Evolutionary conservation across 2,113 vertebrate species (phyloP).

Genomic region (Sebastes fasciatus): DNA sequence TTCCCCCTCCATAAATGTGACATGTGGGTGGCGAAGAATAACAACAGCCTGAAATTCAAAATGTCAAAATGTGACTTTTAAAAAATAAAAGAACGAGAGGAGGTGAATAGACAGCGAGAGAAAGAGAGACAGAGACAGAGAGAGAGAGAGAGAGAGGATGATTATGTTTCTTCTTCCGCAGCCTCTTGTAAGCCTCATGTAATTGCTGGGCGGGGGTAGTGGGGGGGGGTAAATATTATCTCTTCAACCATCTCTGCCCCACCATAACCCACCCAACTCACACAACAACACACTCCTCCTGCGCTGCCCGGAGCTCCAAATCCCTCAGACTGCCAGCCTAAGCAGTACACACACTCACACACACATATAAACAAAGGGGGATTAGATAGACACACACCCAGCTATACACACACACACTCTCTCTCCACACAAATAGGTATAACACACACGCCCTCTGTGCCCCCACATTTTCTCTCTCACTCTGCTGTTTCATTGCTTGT

Average conservation of each 20-base stretch:
- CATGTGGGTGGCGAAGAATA: conserved; percentile 16
- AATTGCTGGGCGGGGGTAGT: conserved; percentile 70
- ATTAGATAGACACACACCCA: conserved; percentile 69
- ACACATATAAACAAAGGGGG: conserved; percentile 71
- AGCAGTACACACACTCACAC: conserved; percentile 76
- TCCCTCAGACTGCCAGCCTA: conserved; percentile 84
- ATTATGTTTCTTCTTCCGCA: conserved; percentile 70
- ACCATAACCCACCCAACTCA: conserved; percentile 49
- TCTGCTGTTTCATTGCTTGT: conserved; percentile 36
- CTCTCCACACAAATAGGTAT: conserved; percentile 42
- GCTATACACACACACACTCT: conserved; percentile 28
- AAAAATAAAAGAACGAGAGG: neutral
- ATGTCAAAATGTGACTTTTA: conserved; percentile 47
- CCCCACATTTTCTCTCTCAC: conserved; percentile 35
- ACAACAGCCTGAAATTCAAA: conserved; percentile 19
- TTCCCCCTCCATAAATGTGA: conserved; percentile 28
- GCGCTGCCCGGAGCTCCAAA: conserved; percentile 67
- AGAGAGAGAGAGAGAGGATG: conserved; percentile 43
- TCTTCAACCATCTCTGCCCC: conserved; percentile 75
- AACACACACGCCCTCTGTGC: conserved; percentile 46
- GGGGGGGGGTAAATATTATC: conserved; percentile 79
- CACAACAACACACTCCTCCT: conserved; percentile 21
- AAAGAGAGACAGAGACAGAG: conserved; percentile 1
- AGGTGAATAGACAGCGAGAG: conserved; percentile 3
- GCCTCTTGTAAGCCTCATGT: conserved; percentile 67